These are phyloP conservation scores for Oedothorax gibbosus DNA, from an alignment of 1,140 invertebrate genomes.

Conservation along the genomic window DNA sequence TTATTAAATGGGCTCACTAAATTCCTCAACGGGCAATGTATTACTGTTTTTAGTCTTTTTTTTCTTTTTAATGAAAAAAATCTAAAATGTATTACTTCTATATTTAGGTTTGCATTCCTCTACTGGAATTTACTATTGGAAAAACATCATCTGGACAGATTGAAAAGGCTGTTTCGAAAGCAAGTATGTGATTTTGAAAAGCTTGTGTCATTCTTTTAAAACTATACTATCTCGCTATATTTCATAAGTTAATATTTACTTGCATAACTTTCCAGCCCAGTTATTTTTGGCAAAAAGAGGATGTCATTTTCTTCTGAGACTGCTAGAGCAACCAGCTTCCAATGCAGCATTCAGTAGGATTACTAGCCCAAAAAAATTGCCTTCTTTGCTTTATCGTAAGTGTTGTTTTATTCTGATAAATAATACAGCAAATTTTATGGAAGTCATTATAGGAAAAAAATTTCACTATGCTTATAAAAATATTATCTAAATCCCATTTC, in stretches of 20 bases:
- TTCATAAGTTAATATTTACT: neutral
- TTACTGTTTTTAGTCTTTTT: too few species aligned
- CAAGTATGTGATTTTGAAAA: slow-evolving; percentile 3
- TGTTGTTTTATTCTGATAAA: neutral
- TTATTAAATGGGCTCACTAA: too few species aligned
- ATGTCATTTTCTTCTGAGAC: slow-evolving; percentile 21
- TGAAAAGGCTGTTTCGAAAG: slow-evolving; percentile 21
- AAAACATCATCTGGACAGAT: neutral
- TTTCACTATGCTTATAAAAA: neutral
- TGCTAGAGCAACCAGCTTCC: slow-evolving; percentile 15
- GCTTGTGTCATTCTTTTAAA: neutral
- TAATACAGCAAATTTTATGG: neutral
- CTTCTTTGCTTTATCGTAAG: slow-evolving; percentile 23
- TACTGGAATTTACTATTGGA: slow-evolving; percentile 32
- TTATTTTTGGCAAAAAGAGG: slow-evolving; percentile 21
- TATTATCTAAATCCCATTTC: neutral
- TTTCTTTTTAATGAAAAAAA: neutral
- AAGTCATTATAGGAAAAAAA: neutral
- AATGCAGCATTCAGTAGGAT: neutral
- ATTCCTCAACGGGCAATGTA: too few species aligned
- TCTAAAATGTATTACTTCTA: neutral
- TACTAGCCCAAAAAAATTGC: slow-evolving; percentile 42
- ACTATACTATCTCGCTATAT: neutral
- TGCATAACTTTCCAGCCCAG: slow-evolving; percentile 9
- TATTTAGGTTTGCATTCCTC: slow-evolving; percentile 33